Conservation (phyloP, 1,140 invertebrate species). For the Nebria ingens region DNA sequence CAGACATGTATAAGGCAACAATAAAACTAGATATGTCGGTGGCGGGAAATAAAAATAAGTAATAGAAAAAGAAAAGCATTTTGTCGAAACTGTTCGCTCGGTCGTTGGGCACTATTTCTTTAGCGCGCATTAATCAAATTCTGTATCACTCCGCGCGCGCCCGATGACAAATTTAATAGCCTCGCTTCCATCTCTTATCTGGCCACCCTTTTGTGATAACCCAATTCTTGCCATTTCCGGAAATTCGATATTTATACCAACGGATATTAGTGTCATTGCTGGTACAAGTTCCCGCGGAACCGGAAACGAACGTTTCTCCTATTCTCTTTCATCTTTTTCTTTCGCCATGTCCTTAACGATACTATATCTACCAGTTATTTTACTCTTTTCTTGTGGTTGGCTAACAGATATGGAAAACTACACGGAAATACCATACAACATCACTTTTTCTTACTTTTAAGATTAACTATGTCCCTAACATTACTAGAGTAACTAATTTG, state of each 20-base stretch:
- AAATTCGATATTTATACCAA: constrained; percentile 7
- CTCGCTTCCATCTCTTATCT: background rate
- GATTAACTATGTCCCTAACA: too few relatives aligned
- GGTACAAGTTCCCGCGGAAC: constrained; percentile 1
- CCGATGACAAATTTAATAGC: constrained; percentile 8
- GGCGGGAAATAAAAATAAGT: too few relatives aligned
- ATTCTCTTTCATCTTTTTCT: background rate
- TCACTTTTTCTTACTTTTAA: too few relatives aligned
- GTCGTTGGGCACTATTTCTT: constrained; percentile 7
- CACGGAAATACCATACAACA: too few relatives aligned
- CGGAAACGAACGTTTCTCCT: background rate
- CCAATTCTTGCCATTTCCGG: constrained; percentile 6
- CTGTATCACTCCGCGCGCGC: constrained; percentile 6
- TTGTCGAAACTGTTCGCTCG: too few relatives aligned
- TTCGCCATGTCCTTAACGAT: background rate
- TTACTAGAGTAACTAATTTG: too few relatives aligned
- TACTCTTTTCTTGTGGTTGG: too few relatives aligned
- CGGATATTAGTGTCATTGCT: constrained; percentile 9
- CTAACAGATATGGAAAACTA: too few relatives aligned
- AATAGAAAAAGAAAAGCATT: too few relatives aligned
- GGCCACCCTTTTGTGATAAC: constrained; percentile 5
- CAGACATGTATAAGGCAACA: too few relatives aligned
- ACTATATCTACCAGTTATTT: too few relatives aligned
- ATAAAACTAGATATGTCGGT: too few relatives aligned
- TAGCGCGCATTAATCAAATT: constrained; percentile 6